Percentiles rank a stretch among this genome's conserved stretches.
Conservation (phyloP, 2,113 vertebrate genomes). For the Pica pica region DNA sequence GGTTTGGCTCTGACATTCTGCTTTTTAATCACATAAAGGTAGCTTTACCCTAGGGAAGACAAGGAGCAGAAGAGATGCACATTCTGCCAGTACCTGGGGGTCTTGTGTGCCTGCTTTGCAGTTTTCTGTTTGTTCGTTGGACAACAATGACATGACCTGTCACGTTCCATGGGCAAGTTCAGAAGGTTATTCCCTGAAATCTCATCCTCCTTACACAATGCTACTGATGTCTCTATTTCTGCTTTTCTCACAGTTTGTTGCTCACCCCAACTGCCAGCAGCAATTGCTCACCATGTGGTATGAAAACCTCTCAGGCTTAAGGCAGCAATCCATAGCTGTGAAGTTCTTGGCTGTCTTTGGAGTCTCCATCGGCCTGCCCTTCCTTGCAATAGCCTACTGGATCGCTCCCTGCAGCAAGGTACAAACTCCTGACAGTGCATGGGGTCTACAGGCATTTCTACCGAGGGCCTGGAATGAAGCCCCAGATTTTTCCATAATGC, state of each 20-base stretch:
- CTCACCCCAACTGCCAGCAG: constrained; percentile 98
- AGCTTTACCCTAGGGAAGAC: background rate
- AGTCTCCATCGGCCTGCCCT: constrained; percentile 90
- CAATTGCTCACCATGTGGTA: constrained; percentile 97
- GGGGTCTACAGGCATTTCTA: background rate
- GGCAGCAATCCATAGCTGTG: constrained; percentile 93
- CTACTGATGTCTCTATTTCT: background rate
- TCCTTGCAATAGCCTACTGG: constrained; percentile 96
- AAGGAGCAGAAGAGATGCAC: background rate
- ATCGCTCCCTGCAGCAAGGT: constrained; percentile 97
- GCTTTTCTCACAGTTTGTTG: constrained; percentile 85
- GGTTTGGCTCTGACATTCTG: background rate
- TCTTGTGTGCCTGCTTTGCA: background rate
- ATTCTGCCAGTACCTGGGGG: background rate
- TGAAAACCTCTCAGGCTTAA: constrained; percentile 91
- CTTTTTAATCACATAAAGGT: background rate
- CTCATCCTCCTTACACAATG: background rate
- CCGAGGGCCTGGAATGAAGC: background rate
- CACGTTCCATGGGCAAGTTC: background rate
- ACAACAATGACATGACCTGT: background rate
- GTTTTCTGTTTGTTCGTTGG: background rate
- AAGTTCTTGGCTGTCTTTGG: constrained; percentile 95
- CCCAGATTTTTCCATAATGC: background rate
- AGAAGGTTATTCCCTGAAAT: background rate
- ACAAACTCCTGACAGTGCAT: constrained; percentile 46